Evolutionary conservation across 2,113 vertebrate species (phyloP), one percentile per base, ranked within the genome.

Genomic region (Uria lomvia): DNA sequence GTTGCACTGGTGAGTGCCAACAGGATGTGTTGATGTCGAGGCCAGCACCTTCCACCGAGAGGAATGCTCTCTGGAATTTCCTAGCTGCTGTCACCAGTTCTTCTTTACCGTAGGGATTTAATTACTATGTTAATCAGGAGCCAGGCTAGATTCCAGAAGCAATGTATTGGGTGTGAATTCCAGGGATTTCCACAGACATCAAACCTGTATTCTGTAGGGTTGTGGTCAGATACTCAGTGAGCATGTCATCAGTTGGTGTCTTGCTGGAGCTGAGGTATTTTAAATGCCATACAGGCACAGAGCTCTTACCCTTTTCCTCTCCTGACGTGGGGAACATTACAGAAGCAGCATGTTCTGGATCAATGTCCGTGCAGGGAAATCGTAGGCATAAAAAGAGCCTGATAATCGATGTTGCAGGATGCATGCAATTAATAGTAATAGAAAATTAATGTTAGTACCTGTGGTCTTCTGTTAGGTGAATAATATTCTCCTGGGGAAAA

Each of bases 381-480:
- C 75, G 58, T 21, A 86, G 80, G 80, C 42, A 42, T 50, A 85
- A 94, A 85, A 11, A 88, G 84, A 91, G 56, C 70, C 66, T 90
- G 81, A 62, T 92, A 95, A 90, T 96, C 80, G 1, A 82, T 91
- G 91, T 49, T 93, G 81, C 74, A 94, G 86, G 82, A 79, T 95
- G 77, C 63, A 3, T 83, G 84, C 89, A 83, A 79, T 91, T 95
- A 87, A 95, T 92, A 67, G 93, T 76, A 96, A 95, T 91, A 94
- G 95, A 79, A 95, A 91, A 96, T 96, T 90, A 91, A 94, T 94
- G 87, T 90, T 95, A 90, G 89, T 78, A 95, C 89, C 94, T 88
- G 63, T 94, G 84, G 89, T 89, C 74, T 85, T 87, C 66, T 11
- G 29, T 85, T 87, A 91, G 87, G 77, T 90, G 91, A 94, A 38